Base-by-base conservation (phyloP, 2,113 vertebrate genomes). In the Alaudala cheleensis region DNA sequence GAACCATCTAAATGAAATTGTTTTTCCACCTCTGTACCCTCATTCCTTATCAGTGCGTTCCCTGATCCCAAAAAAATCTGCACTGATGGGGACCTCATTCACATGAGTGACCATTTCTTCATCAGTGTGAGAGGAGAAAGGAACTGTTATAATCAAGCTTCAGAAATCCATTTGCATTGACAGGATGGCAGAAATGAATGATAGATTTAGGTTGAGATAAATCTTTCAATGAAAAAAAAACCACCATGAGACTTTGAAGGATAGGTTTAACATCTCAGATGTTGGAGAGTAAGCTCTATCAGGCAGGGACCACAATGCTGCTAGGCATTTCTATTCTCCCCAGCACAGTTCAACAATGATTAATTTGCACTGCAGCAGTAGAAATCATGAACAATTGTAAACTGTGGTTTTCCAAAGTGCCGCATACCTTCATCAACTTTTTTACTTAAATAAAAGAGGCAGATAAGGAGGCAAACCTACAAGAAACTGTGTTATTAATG, bases 361-460 rank as follows among this genome's bases (percentile, higher is more conserved):
- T 84, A 95, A 93, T 93, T 91, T 89, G 51, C 81, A 89, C 78
- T 97, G 89, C 77, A 91, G 83, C 78, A 92, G 58, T 39, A 84
- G 57, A 82, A 93, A 85, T 72, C 61, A 69, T 16, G 49, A 93
- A 77, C 80, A 86, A 86, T 93, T 95, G 83, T 76, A 93, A 69
- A 53, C 31, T 45, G 15, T 72, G 77, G 70, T 65, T 77, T 89
- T 92, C 40, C 61, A 65, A 84, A 76, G 53, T 33, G 83, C 73
- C 87, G 77, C 67, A 31, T 42, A 85, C 40, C 49, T 91, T 87
- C 86, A 89, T 45, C 49, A 92, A 29, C 65, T 72, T 82, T 79
- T 81, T 84, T 39, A 76, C 45, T 80, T 76, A 89, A 76, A 86
- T 47, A 37, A 37, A 37, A 37, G 37, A 37, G 37, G 66, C 39